Percentiles rank a stretch among this genome's conserved stretches.
phyloP scores from a whole-genome alignment of 2,113 vertebrate species.

The Dipodomys ordii region DNA sequence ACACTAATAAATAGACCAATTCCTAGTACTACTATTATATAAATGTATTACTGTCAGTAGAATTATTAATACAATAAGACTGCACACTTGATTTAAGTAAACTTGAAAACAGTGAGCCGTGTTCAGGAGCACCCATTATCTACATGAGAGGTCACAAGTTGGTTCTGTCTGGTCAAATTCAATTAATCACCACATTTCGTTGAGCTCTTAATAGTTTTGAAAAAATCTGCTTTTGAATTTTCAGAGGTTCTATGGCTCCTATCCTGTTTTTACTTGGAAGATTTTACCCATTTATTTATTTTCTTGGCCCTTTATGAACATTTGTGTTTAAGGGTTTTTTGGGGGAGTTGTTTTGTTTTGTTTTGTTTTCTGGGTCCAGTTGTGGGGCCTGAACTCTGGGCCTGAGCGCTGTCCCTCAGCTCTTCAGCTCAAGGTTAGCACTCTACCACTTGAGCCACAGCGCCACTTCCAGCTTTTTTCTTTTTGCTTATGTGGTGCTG shows the following conservation, averaged over 20 bases:
- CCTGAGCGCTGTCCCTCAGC: too few relatives aligned
- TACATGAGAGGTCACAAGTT: not conserved
- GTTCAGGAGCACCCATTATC: not conserved
- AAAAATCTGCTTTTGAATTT: constrained; percentile 14
- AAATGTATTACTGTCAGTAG: not conserved
- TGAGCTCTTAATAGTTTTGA: not conserved
- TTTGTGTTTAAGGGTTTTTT: not conserved
- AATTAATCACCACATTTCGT: not conserved
- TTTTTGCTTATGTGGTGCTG: too few relatives aligned
- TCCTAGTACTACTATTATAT: not conserved
- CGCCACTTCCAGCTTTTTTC: too few relatives aligned
- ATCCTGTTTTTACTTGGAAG: not conserved
- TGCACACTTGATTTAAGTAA: constrained; percentile 22
- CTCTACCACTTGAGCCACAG: too few relatives aligned
- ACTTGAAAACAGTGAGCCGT: not conserved
- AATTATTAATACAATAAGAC: not conserved
- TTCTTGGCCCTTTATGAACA: not conserved
- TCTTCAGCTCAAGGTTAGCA: too few relatives aligned
- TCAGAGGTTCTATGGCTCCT: not conserved
- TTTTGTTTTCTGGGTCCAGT: not conserved
- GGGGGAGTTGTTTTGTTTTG: too few relatives aligned
- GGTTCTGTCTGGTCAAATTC: not conserved
- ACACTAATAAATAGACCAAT: not conserved
- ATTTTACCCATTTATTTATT: not conserved
- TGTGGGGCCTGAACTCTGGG: too few relatives aligned